Base-by-base conservation (phyloP, 2,113 vertebrate genomes). In the Podiceps cristatus region DNA sequence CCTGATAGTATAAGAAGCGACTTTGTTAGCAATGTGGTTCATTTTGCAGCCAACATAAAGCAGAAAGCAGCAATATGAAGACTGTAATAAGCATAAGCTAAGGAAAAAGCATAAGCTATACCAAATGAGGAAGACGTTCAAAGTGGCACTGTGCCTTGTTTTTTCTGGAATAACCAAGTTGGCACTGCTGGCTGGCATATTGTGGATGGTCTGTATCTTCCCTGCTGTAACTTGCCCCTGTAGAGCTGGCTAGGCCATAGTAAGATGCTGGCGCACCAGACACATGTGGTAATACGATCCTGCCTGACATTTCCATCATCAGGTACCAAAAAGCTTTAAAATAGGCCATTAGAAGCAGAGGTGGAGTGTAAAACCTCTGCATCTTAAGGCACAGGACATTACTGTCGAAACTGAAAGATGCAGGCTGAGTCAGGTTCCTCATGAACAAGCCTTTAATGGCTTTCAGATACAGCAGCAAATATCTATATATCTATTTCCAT, bases 21-120 rank as follows among this genome's bases (percentile, higher is more conserved):
- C 44, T 95, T 90, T 95, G 49, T 49, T 47, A 67, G 72, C 18
- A 22, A 64, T 17, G 12, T 47, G 33, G 45, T 98, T 96, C 50
- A 44, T 73, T 87, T 33, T 86, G 67, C 88, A 90, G 90, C 64
- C 31, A 5, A 92, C 12, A 73, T 56, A 94, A 96, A 92, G 92
- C 63, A 96, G 81, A 67, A 96, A 68, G 80, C 91, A 87, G 81
- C 63, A 96, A 87, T 28, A 85, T 49, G 67, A 93, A 94, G 73
- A 94, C 60, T 95, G 62, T 53, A 88, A 60, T 55, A 53, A 86
- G 10, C 63, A 84, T 23, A 60, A 80, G 53, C 60, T 47, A 29
- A 63, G 29, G 42, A 78, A 81, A 87, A 92, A 31, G 24, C 45
- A 53, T 29, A 42, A 89, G 13, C 47, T 83, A 11, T 23, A 71